Conservation (phyloP, 1,140 invertebrate genomes). For the Wiebesia pumilae region DNA sequence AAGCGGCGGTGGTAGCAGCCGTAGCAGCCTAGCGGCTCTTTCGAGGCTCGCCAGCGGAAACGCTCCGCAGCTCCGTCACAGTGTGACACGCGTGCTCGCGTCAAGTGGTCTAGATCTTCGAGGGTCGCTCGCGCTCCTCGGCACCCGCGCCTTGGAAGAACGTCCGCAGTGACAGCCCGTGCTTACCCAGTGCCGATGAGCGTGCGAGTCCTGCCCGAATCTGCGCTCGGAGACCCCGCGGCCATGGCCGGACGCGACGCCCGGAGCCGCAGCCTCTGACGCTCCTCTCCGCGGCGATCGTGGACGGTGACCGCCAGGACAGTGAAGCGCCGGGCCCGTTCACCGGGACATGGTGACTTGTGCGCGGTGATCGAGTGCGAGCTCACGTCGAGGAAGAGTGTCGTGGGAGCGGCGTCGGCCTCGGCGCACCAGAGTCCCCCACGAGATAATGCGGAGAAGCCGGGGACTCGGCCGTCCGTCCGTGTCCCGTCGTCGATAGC, state of each 20-base stretch:
- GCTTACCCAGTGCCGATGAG: neutral
- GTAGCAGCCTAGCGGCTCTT: conserved; percentile 10
- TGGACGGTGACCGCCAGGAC: no score
- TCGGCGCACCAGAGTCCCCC: neutral
- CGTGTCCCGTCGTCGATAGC: neutral
- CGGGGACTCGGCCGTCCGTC: neutral
- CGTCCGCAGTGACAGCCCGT: no score
- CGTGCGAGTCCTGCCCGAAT: neutral
- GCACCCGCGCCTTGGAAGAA: neutral
- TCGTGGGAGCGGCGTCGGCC: neutral
- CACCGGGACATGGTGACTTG: neutral
- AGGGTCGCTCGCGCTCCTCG: neutral
- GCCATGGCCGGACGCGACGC: neutral
- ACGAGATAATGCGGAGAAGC: neutral
- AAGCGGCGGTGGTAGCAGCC: conserved; percentile 20
- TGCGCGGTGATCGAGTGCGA: neutral
- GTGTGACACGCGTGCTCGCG: conserved; percentile 75
- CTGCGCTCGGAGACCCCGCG: neutral
- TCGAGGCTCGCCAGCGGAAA: conserved; percentile 65
- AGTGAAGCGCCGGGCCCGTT: no score
- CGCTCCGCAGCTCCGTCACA: conserved; percentile 70
- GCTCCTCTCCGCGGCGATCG: neutral
- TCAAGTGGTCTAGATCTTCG: conserved; percentile 65
- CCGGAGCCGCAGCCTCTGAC: neutral
- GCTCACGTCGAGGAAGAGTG: neutral